phyloP scores from a whole-genome alignment of 1,140 invertebrate genomes.

The Plodia interpunctella region DNA sequence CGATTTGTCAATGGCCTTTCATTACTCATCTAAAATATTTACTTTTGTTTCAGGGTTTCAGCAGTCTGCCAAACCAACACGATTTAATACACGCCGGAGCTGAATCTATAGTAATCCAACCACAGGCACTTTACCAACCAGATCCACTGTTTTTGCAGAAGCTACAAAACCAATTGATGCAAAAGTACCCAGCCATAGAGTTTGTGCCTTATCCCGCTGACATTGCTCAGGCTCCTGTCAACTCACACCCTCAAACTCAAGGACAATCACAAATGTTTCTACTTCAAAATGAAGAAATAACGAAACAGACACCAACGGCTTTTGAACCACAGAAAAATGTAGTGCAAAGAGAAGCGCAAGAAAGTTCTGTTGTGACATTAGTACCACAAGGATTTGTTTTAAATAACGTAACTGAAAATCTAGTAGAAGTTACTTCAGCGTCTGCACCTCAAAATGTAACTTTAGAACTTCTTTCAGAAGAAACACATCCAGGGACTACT shows the following conservation, averaged over 20 bases:
- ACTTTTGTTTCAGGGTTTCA: constrained; percentile 46
- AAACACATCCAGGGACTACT: constrained; percentile 38
- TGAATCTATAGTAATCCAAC: constrained; percentile 56
- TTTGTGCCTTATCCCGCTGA: constrained; percentile 56
- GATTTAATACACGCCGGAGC: constrained; percentile 48
- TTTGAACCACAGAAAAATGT: constrained; percentile 44
- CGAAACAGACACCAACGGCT: constrained; percentile 51
- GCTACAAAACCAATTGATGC: constrained; percentile 56
- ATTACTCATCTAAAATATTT: neutral
- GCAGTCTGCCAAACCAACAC: constrained; percentile 40
- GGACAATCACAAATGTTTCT: constrained; percentile 34
- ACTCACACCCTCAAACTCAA: constrained; percentile 63
- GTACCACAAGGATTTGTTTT: constrained; percentile 45
- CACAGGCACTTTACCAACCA: constrained; percentile 54
- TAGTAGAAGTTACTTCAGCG: constrained; percentile 31
- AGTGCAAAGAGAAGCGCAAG: constrained; percentile 56
- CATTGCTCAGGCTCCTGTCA: constrained; percentile 36
- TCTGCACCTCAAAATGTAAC: constrained; percentile 41
- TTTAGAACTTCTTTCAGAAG: constrained; percentile 30
- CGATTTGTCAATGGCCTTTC: no score
- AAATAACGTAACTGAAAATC: constrained; percentile 47
- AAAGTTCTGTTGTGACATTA: constrained; percentile 41
- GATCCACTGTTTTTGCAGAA: constrained; percentile 64
- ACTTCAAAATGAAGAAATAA: constrained; percentile 62
- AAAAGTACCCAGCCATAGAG: constrained; percentile 53